Conservation (phyloP, 2,113 vertebrate genomes). For the Cinclus mexicanus region DNA sequence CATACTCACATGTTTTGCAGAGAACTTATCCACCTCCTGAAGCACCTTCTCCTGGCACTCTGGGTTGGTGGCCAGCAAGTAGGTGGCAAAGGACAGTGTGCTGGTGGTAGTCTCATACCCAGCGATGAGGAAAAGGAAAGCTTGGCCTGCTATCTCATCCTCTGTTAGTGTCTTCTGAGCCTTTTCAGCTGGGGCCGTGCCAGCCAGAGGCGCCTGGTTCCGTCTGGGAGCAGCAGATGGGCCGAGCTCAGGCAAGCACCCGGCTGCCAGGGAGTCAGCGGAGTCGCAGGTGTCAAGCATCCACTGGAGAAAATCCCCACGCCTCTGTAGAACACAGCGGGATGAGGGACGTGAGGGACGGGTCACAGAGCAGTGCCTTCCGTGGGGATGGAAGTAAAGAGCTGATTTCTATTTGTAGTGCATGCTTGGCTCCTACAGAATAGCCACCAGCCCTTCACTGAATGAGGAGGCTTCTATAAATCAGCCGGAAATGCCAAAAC, state of each 20-base stretch:
- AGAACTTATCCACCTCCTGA: conserved; percentile 85
- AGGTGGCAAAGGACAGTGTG: conserved; percentile 85
- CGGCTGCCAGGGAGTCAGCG: conserved; percentile 36
- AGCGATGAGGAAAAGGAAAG: conserved; percentile 89
- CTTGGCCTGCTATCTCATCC: conserved; percentile 91
- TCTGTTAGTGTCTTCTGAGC: conserved; percentile 75
- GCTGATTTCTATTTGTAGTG: background rate
- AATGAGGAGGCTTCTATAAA: background rate
- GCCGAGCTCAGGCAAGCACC: conserved; percentile 67
- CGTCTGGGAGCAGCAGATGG: conserved; percentile 35
- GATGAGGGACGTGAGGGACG: background rate
- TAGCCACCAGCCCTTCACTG: background rate
- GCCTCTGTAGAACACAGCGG: conserved; percentile 74
- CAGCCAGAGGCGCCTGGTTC: background rate
- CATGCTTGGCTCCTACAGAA: background rate
- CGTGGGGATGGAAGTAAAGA: background rate
- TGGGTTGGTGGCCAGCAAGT: conserved; percentile 86
- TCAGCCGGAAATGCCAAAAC: background rate
- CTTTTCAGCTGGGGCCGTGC: background rate
- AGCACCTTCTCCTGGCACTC: conserved; percentile 84
- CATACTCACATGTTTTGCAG: conserved; percentile 81
- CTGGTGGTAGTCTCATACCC: conserved; percentile 90
- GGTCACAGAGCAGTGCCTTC: background rate
- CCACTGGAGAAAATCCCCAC: conserved; percentile 90
- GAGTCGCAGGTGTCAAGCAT: conserved; percentile 81